phyloP scores from a whole-genome alignment of 2,888 invertebrate species.

The Rhingia campestris region DNA sequence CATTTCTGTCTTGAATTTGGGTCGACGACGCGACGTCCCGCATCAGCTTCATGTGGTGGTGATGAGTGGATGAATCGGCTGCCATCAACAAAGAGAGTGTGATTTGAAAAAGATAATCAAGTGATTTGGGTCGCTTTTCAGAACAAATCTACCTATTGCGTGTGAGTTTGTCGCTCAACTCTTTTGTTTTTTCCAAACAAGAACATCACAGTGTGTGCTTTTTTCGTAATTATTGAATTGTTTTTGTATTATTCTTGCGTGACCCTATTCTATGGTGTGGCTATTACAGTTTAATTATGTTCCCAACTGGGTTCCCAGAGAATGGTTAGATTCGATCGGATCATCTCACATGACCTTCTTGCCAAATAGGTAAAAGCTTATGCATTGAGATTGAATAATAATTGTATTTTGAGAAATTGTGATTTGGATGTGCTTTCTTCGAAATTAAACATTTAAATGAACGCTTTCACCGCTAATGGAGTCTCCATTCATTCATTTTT shows the following conservation, averaged over 20 bases:
- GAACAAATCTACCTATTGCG: constrained; percentile 17
- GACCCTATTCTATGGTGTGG: constrained; percentile 22
- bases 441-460: constrained; percentile 25
- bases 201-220: not conserved
- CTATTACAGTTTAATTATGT: constrained; percentile 23
- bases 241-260: constrained; percentile 44
- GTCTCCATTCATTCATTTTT: not conserved
- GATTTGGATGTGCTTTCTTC: constrained; percentile 8
- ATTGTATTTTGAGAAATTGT: not conserved
- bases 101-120: constrained; percentile 37
- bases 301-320: constrained; percentile 1
- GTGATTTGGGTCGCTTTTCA: constrained; percentile 43
- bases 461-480: constrained; percentile 10
- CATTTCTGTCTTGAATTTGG: constrained; percentile 26
- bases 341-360: not conserved
- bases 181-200: constrained; percentile 49
- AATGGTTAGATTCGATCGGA: not conserved
- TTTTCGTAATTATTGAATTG: constrained; percentile 17
- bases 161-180: constrained; percentile 48
- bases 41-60: constrained; percentile 4
- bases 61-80: not conserved
- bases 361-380: constrained; percentile 24
- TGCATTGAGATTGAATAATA: not conserved
- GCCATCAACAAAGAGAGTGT: constrained; percentile 18
- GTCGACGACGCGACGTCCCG: constrained; percentile 9